These are phyloP conservation scores for Athalia cordata DNA, from an alignment of 2,888 invertebrate genomes.

Conservation along the genomic window DNA sequence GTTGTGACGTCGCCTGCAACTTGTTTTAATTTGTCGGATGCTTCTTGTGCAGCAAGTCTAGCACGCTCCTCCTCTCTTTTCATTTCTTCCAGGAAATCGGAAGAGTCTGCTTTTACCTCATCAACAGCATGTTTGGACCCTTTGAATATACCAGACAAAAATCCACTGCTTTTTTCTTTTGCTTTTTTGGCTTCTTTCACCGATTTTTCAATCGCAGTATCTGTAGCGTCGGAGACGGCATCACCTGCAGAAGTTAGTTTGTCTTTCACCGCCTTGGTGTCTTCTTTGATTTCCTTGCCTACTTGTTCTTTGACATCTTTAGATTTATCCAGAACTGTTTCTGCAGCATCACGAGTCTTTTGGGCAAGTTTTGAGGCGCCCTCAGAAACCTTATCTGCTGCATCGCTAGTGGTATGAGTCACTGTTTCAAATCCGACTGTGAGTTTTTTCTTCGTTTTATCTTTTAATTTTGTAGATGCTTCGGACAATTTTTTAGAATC, in stretches of 20 bases:
- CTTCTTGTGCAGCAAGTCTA: conserved; percentile 46
- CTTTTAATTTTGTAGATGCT: conserved; percentile 53
- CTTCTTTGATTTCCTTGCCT: conserved; percentile 53
- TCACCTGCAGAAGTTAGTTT: conserved; percentile 41
- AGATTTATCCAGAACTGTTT: neutral
- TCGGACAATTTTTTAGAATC: conserved; percentile 49
- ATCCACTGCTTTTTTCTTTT: conserved; percentile 50
- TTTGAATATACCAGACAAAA: conserved; percentile 61
- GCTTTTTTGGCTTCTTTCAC: conserved; percentile 54
- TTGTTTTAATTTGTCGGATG: conserved; percentile 17
- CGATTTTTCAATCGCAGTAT: conserved; percentile 46
- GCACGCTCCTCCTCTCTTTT: conserved; percentile 52
- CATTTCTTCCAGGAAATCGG: conserved; percentile 56
- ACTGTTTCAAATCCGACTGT: conserved; percentile 45
- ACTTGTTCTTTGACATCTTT: conserved; percentile 44
- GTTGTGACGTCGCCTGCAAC: conserved; percentile 8
- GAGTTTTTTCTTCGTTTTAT: conserved; percentile 52
- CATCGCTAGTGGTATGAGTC: conserved; percentile 46
- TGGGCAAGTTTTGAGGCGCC: conserved; percentile 26
- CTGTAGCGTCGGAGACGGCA: conserved; percentile 42
- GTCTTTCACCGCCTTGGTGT: conserved; percentile 49
- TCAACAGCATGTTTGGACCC: conserved; percentile 60
- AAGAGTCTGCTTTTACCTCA: conserved; percentile 55
- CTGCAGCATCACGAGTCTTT: conserved; percentile 7
- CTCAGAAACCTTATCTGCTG: conserved; percentile 30